phyloP scores from a whole-genome alignment of 2,797 vertebrate species.

The Neostethus bicornis region DNA sequence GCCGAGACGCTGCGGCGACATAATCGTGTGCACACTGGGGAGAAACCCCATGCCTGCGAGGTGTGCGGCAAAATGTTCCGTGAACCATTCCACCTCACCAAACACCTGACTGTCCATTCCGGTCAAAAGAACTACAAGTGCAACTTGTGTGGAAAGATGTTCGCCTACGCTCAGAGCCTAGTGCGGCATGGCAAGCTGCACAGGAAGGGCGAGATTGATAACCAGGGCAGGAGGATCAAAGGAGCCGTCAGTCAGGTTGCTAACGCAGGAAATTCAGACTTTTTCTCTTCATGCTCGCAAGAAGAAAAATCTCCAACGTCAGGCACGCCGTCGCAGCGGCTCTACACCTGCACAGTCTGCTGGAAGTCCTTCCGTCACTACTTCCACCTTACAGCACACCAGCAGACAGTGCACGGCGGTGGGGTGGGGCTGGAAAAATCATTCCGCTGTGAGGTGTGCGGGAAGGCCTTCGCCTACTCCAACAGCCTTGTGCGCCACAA shows the following conservation, averaged over 20 bases:
- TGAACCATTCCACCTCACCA: conserved; percentile 94
- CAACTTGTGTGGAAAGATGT: conserved; percentile 91
- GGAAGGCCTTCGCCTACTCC: conserved; percentile 90
- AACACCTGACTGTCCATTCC: conserved; percentile 93
- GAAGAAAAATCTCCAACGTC: conserved; percentile 79
- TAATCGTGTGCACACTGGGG: conserved; percentile 91
- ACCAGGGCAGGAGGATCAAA: conserved; percentile 72
- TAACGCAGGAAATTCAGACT: conserved; percentile 69
- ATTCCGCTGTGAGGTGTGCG: conserved; percentile 88
- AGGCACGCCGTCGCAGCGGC: conserved; percentile 79
- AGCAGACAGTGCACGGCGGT: conserved; percentile 88
- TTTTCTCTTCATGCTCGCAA: conserved; percentile 79
- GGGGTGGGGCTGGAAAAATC: conserved; percentile 85
- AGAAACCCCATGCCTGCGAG: conserved; percentile 91
- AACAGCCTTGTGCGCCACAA: conserved; percentile 92
- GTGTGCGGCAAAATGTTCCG: conserved; percentile 93
- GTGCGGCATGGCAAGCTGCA: conserved; percentile 92
- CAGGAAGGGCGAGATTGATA: conserved; percentile 78
- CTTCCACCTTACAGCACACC: conserved; percentile 87
- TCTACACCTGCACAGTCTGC: conserved; percentile 88
- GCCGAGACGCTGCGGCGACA: conserved; percentile 91
- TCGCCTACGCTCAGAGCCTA: conserved; percentile 93
- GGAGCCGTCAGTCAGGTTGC: conserved; percentile 64
- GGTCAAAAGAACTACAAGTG: conserved; percentile 94
- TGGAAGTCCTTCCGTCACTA: conserved; percentile 93